phyloP scores from a whole-genome alignment of 2,888 invertebrate species.

The Resseliella maxima region DNA sequence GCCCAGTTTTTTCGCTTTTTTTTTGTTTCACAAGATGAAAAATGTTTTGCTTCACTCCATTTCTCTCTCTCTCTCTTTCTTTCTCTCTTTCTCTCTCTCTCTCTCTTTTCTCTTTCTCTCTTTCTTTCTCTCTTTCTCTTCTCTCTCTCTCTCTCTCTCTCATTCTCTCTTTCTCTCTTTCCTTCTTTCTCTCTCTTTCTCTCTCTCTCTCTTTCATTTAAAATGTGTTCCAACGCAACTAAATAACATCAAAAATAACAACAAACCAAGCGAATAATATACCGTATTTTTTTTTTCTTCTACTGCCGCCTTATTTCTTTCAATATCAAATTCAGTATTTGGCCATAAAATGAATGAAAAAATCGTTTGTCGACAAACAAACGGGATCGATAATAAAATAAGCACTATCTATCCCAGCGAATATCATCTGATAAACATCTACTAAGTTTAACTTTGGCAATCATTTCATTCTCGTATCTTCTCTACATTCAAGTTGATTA shows the following conservation, averaged over 20 bases:
- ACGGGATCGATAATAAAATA: constrained; percentile 8
- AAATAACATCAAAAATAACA: background rate
- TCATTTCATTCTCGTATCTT: background rate
- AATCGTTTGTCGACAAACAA: background rate
- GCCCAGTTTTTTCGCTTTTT: too few relatives aligned
- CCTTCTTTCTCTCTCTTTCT: too few relatives aligned
- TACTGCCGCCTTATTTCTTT: background rate
- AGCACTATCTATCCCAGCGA: background rate
- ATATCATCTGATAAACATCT: constrained; percentile 26
- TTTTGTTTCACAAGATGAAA: too few relatives aligned
- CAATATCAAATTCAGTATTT: background rate
- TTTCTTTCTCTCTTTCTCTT: too few relatives aligned
- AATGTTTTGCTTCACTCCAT: too few relatives aligned
- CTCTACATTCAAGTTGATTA: background rate
- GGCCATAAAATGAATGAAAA: background rate
- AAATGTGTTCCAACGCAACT: background rate
- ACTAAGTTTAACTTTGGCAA: background rate
- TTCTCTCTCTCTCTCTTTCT: too few relatives aligned
- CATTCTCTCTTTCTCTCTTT: too few relatives aligned
- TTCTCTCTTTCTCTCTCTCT: too few relatives aligned
- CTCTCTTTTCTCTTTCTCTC: too few relatives aligned
- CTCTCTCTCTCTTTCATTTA: too few relatives aligned
- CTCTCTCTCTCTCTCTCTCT: too few relatives aligned
- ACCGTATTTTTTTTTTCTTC: background rate
- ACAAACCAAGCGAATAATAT: background rate